Percentiles rank a stretch among this genome's conserved stretches.
Conservation (phyloP, 2,113 vertebrate species). For the Oreochromis aureus region DNA sequence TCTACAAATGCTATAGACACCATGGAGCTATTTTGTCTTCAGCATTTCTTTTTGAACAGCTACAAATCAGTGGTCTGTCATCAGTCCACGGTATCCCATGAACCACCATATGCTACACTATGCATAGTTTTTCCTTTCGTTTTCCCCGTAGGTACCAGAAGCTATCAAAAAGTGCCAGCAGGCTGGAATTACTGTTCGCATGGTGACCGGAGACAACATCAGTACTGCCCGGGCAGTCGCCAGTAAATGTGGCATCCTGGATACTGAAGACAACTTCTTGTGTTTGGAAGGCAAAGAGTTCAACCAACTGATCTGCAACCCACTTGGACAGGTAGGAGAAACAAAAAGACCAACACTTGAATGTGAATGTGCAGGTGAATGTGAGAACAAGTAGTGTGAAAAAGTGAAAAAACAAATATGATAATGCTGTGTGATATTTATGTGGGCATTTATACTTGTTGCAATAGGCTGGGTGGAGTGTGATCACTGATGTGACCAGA, state of each 20-base stretch:
- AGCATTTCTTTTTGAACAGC: neutral
- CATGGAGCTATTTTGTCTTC: neutral
- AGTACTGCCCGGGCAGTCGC: constrained; percentile 95
- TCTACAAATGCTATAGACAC: neutral
- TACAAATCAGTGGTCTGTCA: neutral
- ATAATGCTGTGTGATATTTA: neutral
- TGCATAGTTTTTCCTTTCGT: neutral
- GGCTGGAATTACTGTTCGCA: constrained; percentile 95
- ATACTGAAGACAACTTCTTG: constrained; percentile 88
- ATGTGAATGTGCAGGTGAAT: neutral
- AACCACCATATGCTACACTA: neutral
- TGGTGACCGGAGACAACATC: constrained; percentile 98
- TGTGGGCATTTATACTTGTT: neutral
- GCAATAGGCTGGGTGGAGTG: neutral
- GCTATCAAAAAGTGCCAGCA: constrained; percentile 94
- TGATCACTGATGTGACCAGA: neutral
- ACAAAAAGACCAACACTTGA: neutral
- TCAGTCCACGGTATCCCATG: too few species aligned
- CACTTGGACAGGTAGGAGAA: constrained; percentile 84
- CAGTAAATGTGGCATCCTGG: constrained; percentile 89
- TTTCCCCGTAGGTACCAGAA: constrained; percentile 84
- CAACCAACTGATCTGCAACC: constrained; percentile 90
- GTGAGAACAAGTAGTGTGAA: neutral
- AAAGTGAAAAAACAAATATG: neutral
- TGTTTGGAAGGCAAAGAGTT: constrained; percentile 97